phyloP scores from a whole-genome alignment of 1,140 invertebrate species.

The Batillaria attramentaria region DNA sequence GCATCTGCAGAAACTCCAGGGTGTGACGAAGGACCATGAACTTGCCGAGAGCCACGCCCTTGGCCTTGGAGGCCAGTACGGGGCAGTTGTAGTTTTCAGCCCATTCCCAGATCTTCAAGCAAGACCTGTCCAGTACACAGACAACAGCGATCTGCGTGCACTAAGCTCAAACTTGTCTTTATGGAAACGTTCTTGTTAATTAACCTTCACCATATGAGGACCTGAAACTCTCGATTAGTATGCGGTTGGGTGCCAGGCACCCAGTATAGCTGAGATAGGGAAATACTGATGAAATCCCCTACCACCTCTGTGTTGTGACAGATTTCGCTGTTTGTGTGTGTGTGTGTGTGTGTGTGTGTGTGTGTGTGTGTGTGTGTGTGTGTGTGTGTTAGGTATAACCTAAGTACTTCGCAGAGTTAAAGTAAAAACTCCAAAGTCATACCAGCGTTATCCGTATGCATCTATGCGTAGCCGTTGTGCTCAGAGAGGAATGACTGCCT shows the following conservation, averaged over 20 bases:
- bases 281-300: not conserved
- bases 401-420: no score
- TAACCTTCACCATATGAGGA: not conserved
- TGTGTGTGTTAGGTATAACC: no score
- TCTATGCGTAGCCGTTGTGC: no score
- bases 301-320: not conserved
- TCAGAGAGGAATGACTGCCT: no score
- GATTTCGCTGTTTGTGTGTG: not conserved
- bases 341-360: not conserved
- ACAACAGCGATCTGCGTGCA: no score
- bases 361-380: not conserved
- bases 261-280: no score
- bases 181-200: not conserved
- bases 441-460: no score
- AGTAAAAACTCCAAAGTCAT: no score
- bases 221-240: not conserved
- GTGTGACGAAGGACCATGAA: conserved; percentile 20
- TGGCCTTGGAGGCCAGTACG: conserved; percentile 1
- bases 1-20: conserved; percentile 13
- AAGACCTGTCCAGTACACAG: not conserved
- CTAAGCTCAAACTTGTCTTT: not conserved
- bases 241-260: no score
- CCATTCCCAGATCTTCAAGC: conserved; percentile 24
- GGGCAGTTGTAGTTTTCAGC: conserved; percentile 19
- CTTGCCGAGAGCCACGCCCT: conserved; percentile 11